phyloP scores from a whole-genome alignment of 2,797 vertebrate species.

The Dermochelys coriacea region DNA sequence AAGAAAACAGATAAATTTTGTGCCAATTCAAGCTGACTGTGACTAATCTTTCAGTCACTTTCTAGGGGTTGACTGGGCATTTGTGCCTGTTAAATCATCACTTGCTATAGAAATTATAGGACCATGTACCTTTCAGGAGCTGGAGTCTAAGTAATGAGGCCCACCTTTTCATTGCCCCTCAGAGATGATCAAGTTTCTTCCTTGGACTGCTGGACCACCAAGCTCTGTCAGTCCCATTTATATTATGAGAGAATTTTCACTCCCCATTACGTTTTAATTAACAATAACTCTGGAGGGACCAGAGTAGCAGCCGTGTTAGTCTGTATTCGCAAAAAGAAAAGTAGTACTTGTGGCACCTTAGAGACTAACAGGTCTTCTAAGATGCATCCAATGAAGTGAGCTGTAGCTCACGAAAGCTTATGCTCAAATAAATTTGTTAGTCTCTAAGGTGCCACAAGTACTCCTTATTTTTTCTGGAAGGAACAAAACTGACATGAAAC shows the following conservation, averaged over 20 bases:
- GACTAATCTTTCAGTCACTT: not conserved
- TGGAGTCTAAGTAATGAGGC: not conserved
- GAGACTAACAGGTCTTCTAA: too few species aligned
- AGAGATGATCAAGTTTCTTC: not conserved
- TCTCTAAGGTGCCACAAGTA: too few species aligned
- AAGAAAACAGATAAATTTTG: not conserved
- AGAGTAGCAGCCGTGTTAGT: too few species aligned
- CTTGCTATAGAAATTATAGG: not conserved
- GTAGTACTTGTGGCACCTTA: too few species aligned
- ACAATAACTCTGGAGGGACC: slow-evolving; percentile 13
- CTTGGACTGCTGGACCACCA: not conserved
- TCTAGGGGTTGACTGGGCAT: not conserved
- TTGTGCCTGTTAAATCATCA: not conserved
- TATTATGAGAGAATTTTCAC: not conserved
- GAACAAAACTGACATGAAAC: slow-evolving; percentile 46
- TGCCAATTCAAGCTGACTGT: not conserved
- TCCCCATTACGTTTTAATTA: slow-evolving; percentile 46
- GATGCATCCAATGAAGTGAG: too few species aligned
- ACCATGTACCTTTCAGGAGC: not conserved
- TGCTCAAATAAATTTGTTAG: too few species aligned
- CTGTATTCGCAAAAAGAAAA: too few species aligned
- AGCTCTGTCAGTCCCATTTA: not conserved
- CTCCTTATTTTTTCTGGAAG: too few species aligned
- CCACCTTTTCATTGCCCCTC: not conserved
- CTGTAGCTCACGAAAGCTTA: too few species aligned